A percentile compares a stretch with the other conserved stretches of the same genome.
phyloP scores from a whole-genome alignment of 1,140 invertebrate species.

The Pogonomyrmex barbatus region DNA sequence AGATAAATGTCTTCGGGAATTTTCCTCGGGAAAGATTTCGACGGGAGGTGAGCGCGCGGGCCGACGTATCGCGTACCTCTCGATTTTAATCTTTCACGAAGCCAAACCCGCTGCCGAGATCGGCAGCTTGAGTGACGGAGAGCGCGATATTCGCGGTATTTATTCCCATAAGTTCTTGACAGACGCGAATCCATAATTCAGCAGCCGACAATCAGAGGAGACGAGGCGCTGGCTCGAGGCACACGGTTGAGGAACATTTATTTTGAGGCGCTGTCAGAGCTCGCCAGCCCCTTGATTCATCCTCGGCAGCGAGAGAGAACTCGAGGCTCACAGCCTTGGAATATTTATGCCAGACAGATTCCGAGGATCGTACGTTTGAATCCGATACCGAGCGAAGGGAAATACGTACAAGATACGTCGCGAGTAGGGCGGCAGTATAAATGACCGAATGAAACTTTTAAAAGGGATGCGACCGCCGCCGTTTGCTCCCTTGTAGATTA shows the following conservation, averaged over 20 bases:
- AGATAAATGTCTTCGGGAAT: constrained; percentile 44
- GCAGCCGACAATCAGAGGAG: constrained; percentile 54
- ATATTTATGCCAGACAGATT: constrained; percentile 57
- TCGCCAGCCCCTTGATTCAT: constrained; percentile 45
- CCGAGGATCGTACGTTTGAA: constrained; percentile 41
- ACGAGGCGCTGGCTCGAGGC: constrained; percentile 34
- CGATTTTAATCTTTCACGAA: constrained; percentile 53
- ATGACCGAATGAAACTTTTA: constrained; percentile 60
- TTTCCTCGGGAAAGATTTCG: constrained; percentile 5
- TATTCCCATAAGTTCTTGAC: constrained; percentile 59
- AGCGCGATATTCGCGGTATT: constrained; percentile 44
- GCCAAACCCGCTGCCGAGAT: neutral
- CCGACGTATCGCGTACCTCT: constrained; percentile 23
- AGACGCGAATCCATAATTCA: constrained; percentile 59
- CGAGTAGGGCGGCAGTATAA: constrained; percentile 53
- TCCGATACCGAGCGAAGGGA: constrained; percentile 20
- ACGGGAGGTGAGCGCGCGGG: neutral
- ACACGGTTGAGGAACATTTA: constrained; percentile 56
- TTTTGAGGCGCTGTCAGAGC: constrained; percentile 58
- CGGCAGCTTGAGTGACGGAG: neutral
- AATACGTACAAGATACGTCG: constrained; percentile 49
- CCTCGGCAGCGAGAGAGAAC: constrained; percentile 28
- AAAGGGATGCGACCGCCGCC: constrained; percentile 17
- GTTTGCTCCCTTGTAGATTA: constrained; percentile 35
- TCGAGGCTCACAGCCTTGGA: constrained; percentile 27